Evolutionary conservation across 2,888 invertebrate species (phyloP).

Genomic region (Andrena flavipes): DNA sequence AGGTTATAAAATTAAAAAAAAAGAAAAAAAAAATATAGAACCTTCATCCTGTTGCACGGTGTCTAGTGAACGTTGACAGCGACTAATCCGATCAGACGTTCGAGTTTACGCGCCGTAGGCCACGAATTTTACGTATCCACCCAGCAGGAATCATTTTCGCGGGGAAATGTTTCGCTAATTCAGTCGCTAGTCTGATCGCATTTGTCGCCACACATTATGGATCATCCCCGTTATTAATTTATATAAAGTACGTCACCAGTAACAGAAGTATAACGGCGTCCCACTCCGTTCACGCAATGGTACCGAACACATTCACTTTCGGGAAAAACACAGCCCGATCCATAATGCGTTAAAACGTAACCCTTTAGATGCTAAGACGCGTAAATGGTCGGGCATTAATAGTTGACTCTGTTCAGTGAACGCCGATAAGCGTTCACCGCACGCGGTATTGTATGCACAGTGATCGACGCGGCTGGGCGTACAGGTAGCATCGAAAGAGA

Average conservation of each 20-base stretch:
- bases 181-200: not conserved
- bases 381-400: not conserved
- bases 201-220: slow-evolving; percentile 14
- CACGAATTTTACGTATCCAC: not conserved
- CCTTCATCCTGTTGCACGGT: slow-evolving; percentile 7
- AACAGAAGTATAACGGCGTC: not conserved
- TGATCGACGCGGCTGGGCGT: not conserved
- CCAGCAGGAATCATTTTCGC: not conserved
- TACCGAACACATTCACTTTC: not conserved
- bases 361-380: not conserved
- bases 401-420: not conserved
- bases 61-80: not conserved
- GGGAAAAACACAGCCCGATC: not conserved
- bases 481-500: not conserved
- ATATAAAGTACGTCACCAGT: slow-evolving; percentile 1
- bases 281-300: too few relatives aligned
- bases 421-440: not conserved
- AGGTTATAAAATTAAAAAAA: slow-evolving; percentile 11
- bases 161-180: not conserved
- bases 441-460: not conserved
- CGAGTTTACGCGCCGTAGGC: not conserved
- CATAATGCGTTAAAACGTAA: not conserved
- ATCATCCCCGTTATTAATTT: slow-evolving; percentile 11
- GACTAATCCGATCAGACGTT: not conserved
- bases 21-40: slow-evolving; percentile 3